phyloP scores from a whole-genome alignment of 2,888 invertebrate species.

The Penaeus monodon region DNA sequence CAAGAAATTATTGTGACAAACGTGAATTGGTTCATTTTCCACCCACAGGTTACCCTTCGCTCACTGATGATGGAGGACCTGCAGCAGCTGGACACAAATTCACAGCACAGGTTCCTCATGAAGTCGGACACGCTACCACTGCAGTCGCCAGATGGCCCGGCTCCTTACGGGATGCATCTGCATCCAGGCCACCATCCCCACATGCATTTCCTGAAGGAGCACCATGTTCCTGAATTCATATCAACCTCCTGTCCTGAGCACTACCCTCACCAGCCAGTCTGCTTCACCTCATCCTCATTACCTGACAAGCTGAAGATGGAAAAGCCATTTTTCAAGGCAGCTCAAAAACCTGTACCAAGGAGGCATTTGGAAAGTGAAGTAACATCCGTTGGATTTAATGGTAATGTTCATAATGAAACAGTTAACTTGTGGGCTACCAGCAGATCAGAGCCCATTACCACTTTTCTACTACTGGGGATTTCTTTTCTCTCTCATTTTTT shows the following conservation, averaged over 20 bases:
- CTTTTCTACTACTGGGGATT: too few relatives aligned
- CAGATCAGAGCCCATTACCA: too few relatives aligned
- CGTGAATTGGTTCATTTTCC: too few relatives aligned
- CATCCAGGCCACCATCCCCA: slow-evolving; percentile 17
- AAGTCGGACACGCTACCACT: slow-evolving; percentile 74
- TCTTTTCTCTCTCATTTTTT: too few relatives aligned
- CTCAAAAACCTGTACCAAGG: slow-evolving; percentile 39
- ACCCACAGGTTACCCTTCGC: slow-evolving; percentile 79
- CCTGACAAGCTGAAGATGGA: slow-evolving; percentile 61
- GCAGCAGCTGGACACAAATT: slow-evolving; percentile 78
- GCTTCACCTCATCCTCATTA: slow-evolving; percentile 38
- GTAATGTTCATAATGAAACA: too few relatives aligned
- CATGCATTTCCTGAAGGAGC: slow-evolving; percentile 8
- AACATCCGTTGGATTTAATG: too few relatives aligned
- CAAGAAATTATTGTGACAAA: too few relatives aligned
- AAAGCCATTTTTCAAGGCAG: slow-evolving; percentile 63
- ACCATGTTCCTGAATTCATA: slow-evolving; percentile 41
- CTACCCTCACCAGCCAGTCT: slow-evolving; percentile 7
- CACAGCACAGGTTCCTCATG: slow-evolving; percentile 85
- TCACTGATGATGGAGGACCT: slow-evolving; percentile 93
- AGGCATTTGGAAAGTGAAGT: too few relatives aligned
- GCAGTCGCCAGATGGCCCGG: slow-evolving; percentile 9
- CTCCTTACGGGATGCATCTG: background rate
- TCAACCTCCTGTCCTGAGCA: slow-evolving; percentile 62
- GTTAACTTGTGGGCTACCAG: too few relatives aligned